Evolutionary conservation across 2,113 vertebrate species (phyloP).

Genomic region (Ophthalmotilapia sp.): DNA sequence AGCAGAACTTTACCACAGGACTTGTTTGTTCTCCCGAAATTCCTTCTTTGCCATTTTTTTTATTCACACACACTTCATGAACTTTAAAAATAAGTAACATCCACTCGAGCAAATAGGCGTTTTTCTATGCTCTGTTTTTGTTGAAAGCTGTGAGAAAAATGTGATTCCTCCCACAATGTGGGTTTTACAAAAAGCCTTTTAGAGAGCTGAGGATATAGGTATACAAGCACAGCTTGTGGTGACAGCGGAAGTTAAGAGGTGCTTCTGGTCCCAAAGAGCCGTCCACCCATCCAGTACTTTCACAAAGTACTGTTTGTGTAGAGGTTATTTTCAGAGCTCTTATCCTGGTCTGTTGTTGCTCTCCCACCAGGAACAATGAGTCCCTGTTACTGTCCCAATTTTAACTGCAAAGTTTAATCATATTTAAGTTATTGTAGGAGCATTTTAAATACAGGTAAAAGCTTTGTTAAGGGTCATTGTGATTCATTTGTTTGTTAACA

Average conservation of each 20-base stretch:
- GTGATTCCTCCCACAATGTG: neutral
- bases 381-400: neutral
- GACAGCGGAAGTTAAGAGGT: conserved; percentile 38
- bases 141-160: neutral
- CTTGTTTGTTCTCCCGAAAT: conserved; percentile 15
- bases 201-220: neutral
- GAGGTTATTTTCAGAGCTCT: conserved; percentile 21
- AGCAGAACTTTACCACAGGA: conserved; percentile 20
- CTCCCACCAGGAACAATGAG: neutral
- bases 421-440: neutral
- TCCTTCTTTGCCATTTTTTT: conserved; percentile 25
- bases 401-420: neutral
- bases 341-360: neutral
- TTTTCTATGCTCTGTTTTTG: neutral
- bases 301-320: conserved; percentile 24
- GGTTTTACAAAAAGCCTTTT: neutral
- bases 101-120: neutral
- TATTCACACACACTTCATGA: neutral
- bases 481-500: neutral
- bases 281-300: neutral
- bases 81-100: neutral
- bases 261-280: conserved; percentile 39
- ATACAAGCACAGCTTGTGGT: conserved; percentile 20
- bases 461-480: neutral
- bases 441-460: neutral